phyloP scores from a whole-genome alignment of 2,113 vertebrate species.

The Panthera tigris region DNA sequence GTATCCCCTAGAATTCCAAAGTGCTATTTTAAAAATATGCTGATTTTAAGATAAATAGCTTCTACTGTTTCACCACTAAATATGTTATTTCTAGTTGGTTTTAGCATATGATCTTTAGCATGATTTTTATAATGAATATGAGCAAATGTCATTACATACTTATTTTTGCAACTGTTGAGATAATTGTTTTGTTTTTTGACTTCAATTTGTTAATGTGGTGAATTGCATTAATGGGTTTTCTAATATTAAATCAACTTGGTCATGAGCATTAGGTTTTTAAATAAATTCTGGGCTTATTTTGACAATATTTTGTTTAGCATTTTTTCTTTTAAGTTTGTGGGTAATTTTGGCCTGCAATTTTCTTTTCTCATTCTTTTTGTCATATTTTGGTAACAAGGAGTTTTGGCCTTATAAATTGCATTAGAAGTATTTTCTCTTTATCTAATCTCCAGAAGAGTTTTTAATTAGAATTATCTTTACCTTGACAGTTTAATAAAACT shows the following conservation, averaged over 20 bases:
- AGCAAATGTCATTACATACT: not conserved
- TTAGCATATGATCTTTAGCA: not conserved
- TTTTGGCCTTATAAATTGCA: not conserved
- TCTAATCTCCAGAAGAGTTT: not conserved
- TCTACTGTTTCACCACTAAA: not conserved
- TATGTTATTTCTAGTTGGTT: not conserved
- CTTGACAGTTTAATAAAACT: not conserved
- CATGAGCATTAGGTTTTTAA: not conserved
- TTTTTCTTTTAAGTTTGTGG: not conserved
- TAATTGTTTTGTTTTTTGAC: not conserved
- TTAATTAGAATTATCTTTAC: constrained; percentile 19
- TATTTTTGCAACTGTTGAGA: not conserved
- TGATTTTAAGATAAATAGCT: not conserved
- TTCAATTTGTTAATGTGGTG: not conserved
- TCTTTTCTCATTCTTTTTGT: not conserved
- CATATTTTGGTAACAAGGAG: not conserved
- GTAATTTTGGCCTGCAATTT: not conserved
- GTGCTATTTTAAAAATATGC: not conserved
- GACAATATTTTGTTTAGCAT: not conserved
- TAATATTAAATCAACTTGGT: not conserved
- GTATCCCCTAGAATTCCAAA: not conserved
- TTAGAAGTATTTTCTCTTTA: not conserved
- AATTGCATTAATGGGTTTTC: not conserved
- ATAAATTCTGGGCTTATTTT: not conserved
- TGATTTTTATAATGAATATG: not conserved